phyloP scores from a whole-genome alignment of 92 coral and sea anemone genomes.

The Pocillopora grandis region DNA sequence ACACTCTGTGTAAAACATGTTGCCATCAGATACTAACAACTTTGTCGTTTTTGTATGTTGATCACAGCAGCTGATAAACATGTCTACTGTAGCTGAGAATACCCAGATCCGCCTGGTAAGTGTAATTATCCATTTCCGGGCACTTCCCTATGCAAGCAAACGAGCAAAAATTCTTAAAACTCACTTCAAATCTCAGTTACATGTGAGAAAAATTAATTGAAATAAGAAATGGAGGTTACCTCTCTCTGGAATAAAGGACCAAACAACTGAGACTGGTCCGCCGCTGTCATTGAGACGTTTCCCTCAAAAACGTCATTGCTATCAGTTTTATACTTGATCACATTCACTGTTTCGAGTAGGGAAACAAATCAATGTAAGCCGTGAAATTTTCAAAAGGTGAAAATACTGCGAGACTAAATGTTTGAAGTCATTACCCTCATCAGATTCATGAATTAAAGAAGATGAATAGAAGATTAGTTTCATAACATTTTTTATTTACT shows the following conservation, averaged over 20 bases:
- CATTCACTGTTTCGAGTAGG: slow-evolving; percentile 1
- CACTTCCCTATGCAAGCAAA: slow-evolving; percentile 2
- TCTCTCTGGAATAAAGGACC: neutral
- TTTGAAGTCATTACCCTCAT: too few species aligned
- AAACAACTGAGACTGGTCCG: neutral
- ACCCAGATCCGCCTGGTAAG: slow-evolving; percentile 29
- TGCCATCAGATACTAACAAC: slow-evolving; percentile 1
- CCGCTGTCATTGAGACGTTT: neutral
- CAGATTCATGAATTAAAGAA: too few species aligned
- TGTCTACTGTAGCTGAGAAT: slow-evolving; percentile 14
- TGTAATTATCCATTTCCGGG: slow-evolving; percentile 41
- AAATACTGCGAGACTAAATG: too few species aligned
- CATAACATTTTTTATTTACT: too few species aligned
- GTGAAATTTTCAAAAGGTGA: too few species aligned
- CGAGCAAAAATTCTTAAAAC: neutral
- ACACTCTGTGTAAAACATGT: slow-evolving; percentile 15
- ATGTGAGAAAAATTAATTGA: neutral
- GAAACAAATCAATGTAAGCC: neutral
- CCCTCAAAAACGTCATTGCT: neutral
- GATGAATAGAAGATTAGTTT: too few species aligned
- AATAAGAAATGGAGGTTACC: neutral
- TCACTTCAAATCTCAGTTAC: too few species aligned
- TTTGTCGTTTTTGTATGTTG: neutral
- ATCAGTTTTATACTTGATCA: neutral
- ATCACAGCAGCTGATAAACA: slow-evolving; percentile 20